These are phyloP conservation scores for Strigamia maritima DNA, from an alignment of 2,888 invertebrate species.

Conservation along the genomic window DNA sequence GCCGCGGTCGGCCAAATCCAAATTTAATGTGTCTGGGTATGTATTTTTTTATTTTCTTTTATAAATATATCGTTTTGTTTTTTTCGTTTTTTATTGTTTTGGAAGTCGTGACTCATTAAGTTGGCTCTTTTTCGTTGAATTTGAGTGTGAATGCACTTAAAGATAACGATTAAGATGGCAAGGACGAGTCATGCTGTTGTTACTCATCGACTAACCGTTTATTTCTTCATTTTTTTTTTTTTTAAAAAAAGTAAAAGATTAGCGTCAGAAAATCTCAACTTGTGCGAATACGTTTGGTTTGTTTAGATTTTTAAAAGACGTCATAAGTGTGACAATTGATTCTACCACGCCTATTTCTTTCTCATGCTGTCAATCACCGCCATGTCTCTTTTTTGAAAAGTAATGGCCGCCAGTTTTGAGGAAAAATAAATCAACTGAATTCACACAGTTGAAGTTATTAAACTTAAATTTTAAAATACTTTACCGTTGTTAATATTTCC, in stretches of 20 bases:
- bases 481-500: background rate
- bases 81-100: background rate
- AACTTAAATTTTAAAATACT: too few relatives aligned
- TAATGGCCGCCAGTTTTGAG: background rate
- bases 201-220: background rate
- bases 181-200: background rate
- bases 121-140: background rate
- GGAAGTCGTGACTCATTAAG: background rate
- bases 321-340: background rate
- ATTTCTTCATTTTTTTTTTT: background rate
- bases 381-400: background rate
- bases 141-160: background rate
- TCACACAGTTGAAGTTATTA: background rate
- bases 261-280: background rate
- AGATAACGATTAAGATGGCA: background rate
- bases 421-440: background rate
- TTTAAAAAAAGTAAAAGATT: background rate
- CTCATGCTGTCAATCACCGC: background rate
- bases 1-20: constrained; percentile 58
- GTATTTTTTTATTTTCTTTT: background rate
- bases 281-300: background rate
- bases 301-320: background rate
- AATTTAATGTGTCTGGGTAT: constrained; percentile 44
- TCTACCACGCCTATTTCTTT: background rate
- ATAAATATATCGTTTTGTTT: background rate